Base-by-base conservation (phyloP, 2,888 invertebrate genomes). In the Himalopsyche kuldschensis region DNA sequence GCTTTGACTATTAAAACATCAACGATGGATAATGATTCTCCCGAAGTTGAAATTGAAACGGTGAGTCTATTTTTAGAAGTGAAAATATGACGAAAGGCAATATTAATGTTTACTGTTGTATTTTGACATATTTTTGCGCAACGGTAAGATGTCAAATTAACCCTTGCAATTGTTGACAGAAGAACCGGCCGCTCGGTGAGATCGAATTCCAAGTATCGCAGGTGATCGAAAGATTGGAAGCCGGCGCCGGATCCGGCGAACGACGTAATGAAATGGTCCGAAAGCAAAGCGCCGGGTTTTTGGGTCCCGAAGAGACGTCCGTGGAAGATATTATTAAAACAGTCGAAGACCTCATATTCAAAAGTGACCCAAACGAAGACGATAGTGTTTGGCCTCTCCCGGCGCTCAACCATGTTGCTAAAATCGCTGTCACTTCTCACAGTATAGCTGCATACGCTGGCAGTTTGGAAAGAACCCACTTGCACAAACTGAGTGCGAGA, bases 371-470 rank as follows among this genome's bases (percentile, higher is more conserved):
- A 79, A 94, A 93, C 87, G 93, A 93, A 81, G 93, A 94, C 87
- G 94, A 94, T 84, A 94, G 93, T 87, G 88, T 92, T 1, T 93
- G 93, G 84, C 93, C 93, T 30, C 91, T 94, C 81, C 92, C 94
- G 78, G 90, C 93, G 69, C 91, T 95, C 11, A 94, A 95, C 83
- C 93, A 94, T 86, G 92, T 93, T 69, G 91, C 93, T 82, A 93
- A 93, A 78, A 90, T 91, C 8, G 91, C 91, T 3, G 91, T 97
- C 81, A 93, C 97, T 30, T 95, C 97, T n/a, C 97, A 98, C 89
- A 96, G 96, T 88, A 93, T 98, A 87, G 95, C 96, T 4, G 97
- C 98, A 0, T 95, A 97, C 88, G 94, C 97, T 86, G 95, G 96
- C n/a, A 95, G 96, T 80, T 89, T 98, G 86, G 96, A 97, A 86